Conservation (phyloP, 1,140 invertebrate species). For the Lethrus apterus region DNA sequence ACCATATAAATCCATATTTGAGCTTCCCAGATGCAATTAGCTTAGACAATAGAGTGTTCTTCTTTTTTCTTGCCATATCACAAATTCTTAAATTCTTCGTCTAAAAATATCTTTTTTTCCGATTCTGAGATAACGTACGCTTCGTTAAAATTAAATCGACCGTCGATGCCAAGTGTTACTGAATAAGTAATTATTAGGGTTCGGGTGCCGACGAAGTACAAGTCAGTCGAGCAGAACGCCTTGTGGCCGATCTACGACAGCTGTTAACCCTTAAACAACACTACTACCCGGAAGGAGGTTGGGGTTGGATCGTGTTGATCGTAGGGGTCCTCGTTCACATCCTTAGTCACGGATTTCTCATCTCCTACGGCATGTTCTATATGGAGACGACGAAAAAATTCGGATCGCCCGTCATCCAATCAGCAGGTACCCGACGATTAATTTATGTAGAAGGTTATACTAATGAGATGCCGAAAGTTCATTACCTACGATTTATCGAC, state of each 20-base stretch:
- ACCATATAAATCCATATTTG: too few relatives aligned
- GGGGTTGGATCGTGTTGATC: slow-evolving; percentile 62
- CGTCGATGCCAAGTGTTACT: neutral
- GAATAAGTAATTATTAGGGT: slow-evolving; percentile 20
- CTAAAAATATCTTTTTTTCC: too few relatives aligned
- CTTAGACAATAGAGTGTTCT: too few relatives aligned
- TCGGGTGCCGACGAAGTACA: slow-evolving; percentile 34
- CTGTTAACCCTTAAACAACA: slow-evolving; percentile 57
- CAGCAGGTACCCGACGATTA: slow-evolving; percentile 55
- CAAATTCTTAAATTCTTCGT: too few relatives aligned
- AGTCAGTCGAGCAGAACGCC: slow-evolving; percentile 33
- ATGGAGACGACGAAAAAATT: slow-evolving; percentile 47
- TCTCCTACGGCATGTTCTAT: slow-evolving; percentile 50
- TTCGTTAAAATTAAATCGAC: too few relatives aligned
- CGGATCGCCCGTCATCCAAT: slow-evolving; percentile 40
- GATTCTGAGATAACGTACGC: too few relatives aligned
- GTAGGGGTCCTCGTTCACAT: slow-evolving; percentile 55
- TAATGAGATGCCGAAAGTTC: too few relatives aligned
- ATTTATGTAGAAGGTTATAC: too few relatives aligned
- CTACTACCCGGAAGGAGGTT: slow-evolving; percentile 68
- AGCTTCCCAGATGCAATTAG: too few relatives aligned
- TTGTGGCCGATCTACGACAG: slow-evolving; percentile 49
- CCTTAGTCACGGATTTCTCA: slow-evolving; percentile 55
- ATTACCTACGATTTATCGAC: too few relatives aligned
- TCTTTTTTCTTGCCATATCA: too few relatives aligned